Conservation (phyloP, 92 coral and sea anemone species). For the Anthopleura xanthogrammica region DNA sequence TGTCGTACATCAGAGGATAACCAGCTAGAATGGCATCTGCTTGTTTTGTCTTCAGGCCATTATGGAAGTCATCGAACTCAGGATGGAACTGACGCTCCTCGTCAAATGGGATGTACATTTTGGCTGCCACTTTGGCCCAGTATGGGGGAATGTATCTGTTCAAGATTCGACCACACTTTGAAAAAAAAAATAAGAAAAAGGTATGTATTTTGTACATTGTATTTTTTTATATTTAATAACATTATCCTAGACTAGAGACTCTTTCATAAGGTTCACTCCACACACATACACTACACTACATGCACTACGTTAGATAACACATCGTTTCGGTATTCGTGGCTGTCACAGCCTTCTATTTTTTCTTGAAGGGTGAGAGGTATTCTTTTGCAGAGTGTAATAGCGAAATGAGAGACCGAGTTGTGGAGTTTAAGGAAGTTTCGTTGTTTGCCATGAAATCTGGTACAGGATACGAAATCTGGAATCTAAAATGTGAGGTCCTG, state of each 20-base stretch:
- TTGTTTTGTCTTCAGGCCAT: conserved; percentile 56
- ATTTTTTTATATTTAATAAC: neutral
- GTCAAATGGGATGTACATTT: conserved; percentile 83
- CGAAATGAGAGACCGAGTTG: too few species aligned
- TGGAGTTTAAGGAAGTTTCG: too few species aligned
- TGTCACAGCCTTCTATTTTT: too few species aligned
- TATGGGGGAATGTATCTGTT: conserved; percentile 49
- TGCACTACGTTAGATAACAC: too few species aligned
- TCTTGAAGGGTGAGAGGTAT: too few species aligned
- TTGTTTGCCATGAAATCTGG: too few species aligned
- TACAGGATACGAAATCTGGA: too few species aligned
- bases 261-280: neutral
- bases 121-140: conserved; percentile 65
- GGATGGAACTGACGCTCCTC: conserved; percentile 56
- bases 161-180: conserved; percentile 39
- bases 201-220: neutral
- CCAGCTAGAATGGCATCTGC: conserved; percentile 75
- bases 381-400: too few species aligned
- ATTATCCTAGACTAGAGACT: neutral
- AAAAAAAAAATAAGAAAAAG: neutral
- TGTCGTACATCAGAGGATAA: conserved; percentile 75
- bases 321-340: too few species aligned
- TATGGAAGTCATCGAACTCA: conserved; percentile 62
- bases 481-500: too few species aligned
- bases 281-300: too few species aligned